Evolutionary conservation across 2,113 vertebrate genomes (phyloP), one percentile per base, ranked within the genome.

Genomic region (Spea multiplicata): DNA sequence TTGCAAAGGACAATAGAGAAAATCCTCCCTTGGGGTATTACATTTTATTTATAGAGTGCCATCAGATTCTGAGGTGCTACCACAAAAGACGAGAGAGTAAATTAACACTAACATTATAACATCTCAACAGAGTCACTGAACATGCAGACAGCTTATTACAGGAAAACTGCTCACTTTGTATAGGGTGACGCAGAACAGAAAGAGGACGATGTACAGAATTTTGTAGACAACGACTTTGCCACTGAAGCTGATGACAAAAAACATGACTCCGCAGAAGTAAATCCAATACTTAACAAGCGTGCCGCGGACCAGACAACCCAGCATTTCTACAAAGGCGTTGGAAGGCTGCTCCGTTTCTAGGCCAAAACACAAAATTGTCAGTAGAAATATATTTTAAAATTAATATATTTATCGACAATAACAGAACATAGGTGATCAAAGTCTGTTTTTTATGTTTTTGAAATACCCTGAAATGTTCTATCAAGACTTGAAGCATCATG

Each of bases 241-340:
- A 0, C 81, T 85, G 82, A 92, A 92, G 85, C 93, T 92, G 85
- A 92, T 75, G 12, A 92, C 69, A 78, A 91, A 92, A 84, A 93
- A 90, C 86, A 93, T 89, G 74, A 87, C 86, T 71, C 89, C 88
- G 71, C 93, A 94, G 84, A 91, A 88, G 53, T 89, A 86, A 78
- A 93, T 92, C 91, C 91, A 91, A 85, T 89, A 90, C 83, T 94
- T 90, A 55, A 90, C 90, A 74, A 89, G 83, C 0, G 61, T 67
- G n/a, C 85, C 88, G 68, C 88, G 90, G 1, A 94, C 73, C 49
- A 91, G 84, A 14, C 83, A 68, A 53, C 89, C 90, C 47, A 92
- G 45, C 81, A 92, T 78, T 0, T 85, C 85, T 66, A 90, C 75
- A 71, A 94, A 70, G 45, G 82, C 30, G 73, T 30, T 81, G 81